Evolutionary conservation across 1,140 invertebrate genomes (phyloP), one percentile per base, ranked within the genome.

Genomic region (Macrobrachium rosenbergii): DNA sequence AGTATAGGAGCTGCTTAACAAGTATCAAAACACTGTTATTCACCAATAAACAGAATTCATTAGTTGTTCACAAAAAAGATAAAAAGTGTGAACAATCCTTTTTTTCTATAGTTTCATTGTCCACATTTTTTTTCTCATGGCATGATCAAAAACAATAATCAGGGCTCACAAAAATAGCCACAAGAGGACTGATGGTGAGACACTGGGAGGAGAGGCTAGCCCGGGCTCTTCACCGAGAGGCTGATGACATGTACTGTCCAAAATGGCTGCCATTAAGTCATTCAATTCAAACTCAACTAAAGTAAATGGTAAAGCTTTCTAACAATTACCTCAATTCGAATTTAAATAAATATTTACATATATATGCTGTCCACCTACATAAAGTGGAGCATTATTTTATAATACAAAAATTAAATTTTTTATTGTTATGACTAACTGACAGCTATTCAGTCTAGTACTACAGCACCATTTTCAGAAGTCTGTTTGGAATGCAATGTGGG

Each of bases 401-500:
- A 52, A 52, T 52, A 52, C 52, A 52, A 52, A 52, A 52, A 52
- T 52, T 52, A 52, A 52, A 8, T 52, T 52, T 52, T 52, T 8
- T 52, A 52, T 52, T 64, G 45, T 77, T 58, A 60, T 72, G n/a
- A 86, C 83, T 80, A 73, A 80, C 28, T 73, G 83, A 67, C 58
- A 52, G 83, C 78, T 79, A 86, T 86, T 86, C 60, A 28, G 83
- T 60, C n/a, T 58, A 86, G 83, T 80, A 79, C 62, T 76, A 80
- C 83, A 86, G 83, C 83, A 86, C 83, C 83, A 86, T 77, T 86
- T 78, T 80, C 83, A 80, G 77, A 80, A 86, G 83, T 86, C 64
- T 79, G 83, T 86, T 79, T 86, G 83, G 83, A 86, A 86, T 86
- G 83, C 83, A 86, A 86, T 80, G 77, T 86, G 83, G 64, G 37